Evolutionary conservation across 1,140 invertebrate genomes (phyloP).

Genomic region (Agraylea sexmaculata): DNA sequence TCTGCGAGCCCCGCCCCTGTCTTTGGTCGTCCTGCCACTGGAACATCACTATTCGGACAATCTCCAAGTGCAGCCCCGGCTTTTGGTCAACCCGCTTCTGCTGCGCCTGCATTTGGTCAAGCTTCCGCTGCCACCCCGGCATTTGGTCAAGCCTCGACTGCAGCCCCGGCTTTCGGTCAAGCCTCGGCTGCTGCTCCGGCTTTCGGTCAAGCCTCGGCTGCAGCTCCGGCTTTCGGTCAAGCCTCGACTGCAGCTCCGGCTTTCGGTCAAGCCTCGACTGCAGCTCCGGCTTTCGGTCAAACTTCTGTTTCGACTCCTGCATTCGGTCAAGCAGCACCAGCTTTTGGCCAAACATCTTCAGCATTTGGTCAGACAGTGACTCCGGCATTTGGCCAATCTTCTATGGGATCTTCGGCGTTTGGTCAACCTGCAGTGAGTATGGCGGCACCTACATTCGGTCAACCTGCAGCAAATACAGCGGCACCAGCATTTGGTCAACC

Average conservation of each 20-base stretch:
- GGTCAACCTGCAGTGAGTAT: no score
- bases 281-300: no score
- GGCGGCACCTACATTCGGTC: not conserved
- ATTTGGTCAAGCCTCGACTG: slow-evolving; percentile 3
- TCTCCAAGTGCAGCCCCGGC: slow-evolving; percentile 2
- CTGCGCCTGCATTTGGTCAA: not conserved
- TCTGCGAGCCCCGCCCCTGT: slow-evolving; percentile 14
- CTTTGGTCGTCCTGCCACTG: slow-evolving; percentile 1
- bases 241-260: no score
- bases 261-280: no score
- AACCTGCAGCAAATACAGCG: not conserved
- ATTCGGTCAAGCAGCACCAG: no score
- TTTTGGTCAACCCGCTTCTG: slow-evolving; percentile 6
- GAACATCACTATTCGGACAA: slow-evolving; percentile 2
- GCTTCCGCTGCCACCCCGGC: not conserved
- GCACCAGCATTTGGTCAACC: not conserved
- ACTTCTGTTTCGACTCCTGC: no score
- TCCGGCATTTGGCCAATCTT: no score
- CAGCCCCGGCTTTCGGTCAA: slow-evolving; percentile 3
- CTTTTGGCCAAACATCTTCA: no score
- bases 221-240: slow-evolving; percentile 1
- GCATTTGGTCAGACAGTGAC: no score
- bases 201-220: slow-evolving; percentile 1
- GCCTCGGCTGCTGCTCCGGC: not conserved
- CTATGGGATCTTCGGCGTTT: not conserved